These are phyloP conservation scores for Sebastes hopkinsi DNA, from an alignment of 2,797 vertebrate species.

Conservation along the genomic window DNA sequence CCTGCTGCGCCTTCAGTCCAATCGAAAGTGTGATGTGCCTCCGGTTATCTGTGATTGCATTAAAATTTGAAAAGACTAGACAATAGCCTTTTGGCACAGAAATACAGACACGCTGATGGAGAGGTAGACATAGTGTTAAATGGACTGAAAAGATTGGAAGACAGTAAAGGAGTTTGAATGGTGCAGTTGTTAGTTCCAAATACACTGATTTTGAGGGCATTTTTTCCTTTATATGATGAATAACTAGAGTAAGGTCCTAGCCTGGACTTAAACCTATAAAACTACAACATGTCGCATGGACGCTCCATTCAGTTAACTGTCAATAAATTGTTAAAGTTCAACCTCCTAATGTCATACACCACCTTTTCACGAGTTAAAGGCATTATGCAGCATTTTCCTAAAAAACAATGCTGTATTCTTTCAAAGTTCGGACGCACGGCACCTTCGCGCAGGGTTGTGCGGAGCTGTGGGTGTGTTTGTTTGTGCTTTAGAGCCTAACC, in stretches of 20 bases:
- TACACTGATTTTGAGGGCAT: not conserved
- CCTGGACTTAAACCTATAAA: not conserved
- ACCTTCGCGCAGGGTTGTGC: too few species aligned
- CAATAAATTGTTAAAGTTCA: not conserved
- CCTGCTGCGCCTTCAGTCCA: not conserved
- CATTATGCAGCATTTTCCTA: not conserved
- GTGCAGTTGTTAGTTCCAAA: not conserved
- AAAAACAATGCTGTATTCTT: too few species aligned
- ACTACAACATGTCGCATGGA: not conserved
- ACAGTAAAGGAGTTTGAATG: not conserved
- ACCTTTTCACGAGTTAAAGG: not conserved
- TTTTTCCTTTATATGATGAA: not conserved
- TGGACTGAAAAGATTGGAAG: not conserved
- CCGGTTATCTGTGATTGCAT: constrained; percentile 27
- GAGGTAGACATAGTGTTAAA: not conserved
- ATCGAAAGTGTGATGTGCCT: constrained; percentile 11
- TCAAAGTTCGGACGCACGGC: too few species aligned
- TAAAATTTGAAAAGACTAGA: constrained; percentile 31
- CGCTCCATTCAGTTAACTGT: not conserved
- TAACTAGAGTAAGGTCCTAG: not conserved
- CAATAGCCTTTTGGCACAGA: not conserved
- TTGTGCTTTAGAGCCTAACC: too few species aligned
- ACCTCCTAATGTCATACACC: not conserved
- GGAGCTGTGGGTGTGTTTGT: too few species aligned
- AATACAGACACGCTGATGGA: not conserved